Evolutionary conservation across 2,797 vertebrate genomes (phyloP).

Genomic region (Ptychobarbus kaznakovi): DNA sequence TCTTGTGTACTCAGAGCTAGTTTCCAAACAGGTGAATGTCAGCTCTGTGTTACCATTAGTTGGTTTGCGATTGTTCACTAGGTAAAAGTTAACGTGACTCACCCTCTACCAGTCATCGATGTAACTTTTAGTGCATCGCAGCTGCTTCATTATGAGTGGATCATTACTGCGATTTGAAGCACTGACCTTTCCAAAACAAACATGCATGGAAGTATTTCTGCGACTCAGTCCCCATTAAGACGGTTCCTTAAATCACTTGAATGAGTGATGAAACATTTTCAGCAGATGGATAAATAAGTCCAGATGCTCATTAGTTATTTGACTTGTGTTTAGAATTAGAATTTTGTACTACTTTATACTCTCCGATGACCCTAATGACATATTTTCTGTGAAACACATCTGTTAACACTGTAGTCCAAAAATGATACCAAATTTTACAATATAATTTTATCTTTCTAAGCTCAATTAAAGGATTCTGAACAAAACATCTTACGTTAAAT

Average conservation of each 20-base stretch:
- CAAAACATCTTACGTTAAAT: neutral
- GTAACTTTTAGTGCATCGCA: neutral
- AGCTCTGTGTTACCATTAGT: neutral
- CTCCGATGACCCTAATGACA: neutral
- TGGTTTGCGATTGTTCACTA: neutral
- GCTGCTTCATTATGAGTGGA: slow-evolving; percentile 6
- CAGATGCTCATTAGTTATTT: slow-evolving; percentile 10
- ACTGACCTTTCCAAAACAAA: slow-evolving; percentile 51
- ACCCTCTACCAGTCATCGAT: neutral
- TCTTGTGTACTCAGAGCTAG: neutral
- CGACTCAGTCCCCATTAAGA: neutral
- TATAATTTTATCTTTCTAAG: neutral
- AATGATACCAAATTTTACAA: neutral
- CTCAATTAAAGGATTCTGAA: neutral
- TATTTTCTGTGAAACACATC: neutral
- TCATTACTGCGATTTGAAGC: slow-evolving; percentile 37
- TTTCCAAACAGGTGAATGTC: neutral
- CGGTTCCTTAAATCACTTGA: neutral
- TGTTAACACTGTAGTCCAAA: neutral
- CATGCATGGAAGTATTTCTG: slow-evolving; percentile 75
- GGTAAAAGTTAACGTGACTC: neutral
- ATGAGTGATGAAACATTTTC: neutral
- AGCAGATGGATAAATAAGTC: slow-evolving; percentile 21
- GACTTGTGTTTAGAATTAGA: neutral
- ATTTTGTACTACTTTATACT: neutral